Percentiles rank a stretch among this genome's conserved stretches.
phyloP scores from a whole-genome alignment of 1,140 invertebrate genomes.

The Zophobas morio region DNA sequence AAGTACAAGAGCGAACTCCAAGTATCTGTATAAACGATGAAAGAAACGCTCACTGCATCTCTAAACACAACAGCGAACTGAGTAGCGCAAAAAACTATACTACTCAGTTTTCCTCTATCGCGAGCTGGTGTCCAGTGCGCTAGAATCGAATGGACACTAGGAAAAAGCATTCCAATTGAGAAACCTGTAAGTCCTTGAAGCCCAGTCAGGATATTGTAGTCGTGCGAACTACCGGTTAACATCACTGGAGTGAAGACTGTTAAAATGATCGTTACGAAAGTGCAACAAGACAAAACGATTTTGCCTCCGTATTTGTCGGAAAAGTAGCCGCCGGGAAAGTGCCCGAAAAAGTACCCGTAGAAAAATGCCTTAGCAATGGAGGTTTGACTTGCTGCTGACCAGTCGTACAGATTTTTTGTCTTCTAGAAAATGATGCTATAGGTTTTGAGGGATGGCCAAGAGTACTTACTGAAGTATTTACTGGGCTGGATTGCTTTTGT shows the following conservation, averaged over 20 bases:
- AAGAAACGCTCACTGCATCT: slow-evolving; percentile 78
- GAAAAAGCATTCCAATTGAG: background rate
- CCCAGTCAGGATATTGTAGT: slow-evolving; percentile 71
- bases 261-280: slow-evolving; percentile 80
- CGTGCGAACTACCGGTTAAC: slow-evolving; percentile 70
- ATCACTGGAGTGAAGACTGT: slow-evolving; percentile 75
- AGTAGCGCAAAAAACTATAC: background rate
- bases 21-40: slow-evolving; percentile 76
- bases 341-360: slow-evolving; percentile 77
- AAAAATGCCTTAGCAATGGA: background rate
- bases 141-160: background rate
- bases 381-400: slow-evolving; percentile 65
- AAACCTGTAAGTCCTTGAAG: background rate
- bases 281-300: slow-evolving; percentile 79
- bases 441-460: too few relatives aligned
- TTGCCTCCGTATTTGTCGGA: slow-evolving; percentile 83
- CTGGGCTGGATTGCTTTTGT: too few relatives aligned
- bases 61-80: slow-evolving; percentile 80
- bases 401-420: slow-evolving; percentile 67
- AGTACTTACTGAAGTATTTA: too few relatives aligned
- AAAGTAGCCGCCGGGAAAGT: slow-evolving; percentile 80
- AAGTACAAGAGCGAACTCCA: slow-evolving; percentile 88
- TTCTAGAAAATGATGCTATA: too few relatives aligned
- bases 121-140: background rate
- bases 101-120: background rate